Evolutionary conservation across 2,888 invertebrate genomes (phyloP).

Genomic region (Rhamphomyia laevipes): DNA sequence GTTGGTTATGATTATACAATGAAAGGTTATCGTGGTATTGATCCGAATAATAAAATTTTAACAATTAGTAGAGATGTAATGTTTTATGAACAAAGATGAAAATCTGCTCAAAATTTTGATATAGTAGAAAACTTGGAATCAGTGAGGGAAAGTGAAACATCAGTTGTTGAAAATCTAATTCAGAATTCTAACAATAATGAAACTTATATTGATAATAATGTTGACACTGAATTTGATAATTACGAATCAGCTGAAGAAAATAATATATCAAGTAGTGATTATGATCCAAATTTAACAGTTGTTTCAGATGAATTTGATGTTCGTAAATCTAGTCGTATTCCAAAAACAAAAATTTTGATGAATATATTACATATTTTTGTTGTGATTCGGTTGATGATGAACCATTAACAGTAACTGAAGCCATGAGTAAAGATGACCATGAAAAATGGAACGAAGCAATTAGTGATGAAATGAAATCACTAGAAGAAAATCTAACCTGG

Average conservation of each 20-base stretch:
- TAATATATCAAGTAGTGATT: too few species aligned
- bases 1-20: too few species aligned
- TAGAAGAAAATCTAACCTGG: not conserved
- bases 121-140: not conserved
- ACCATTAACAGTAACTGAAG: conserved; percentile 4
- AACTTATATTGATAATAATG: not conserved
- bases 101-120: not conserved
- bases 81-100: too few species aligned
- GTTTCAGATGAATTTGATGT: too few species aligned
- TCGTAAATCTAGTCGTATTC: not conserved
- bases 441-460: conserved; percentile 3
- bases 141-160: conserved; percentile 1
- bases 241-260: not conserved
- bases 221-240: not conserved
- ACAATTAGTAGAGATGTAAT: too few species aligned
- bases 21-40: too few species aligned
- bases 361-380: conserved; percentile 2
- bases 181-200: not conserved
- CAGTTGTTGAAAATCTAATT: not conserved
- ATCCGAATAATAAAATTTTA: too few species aligned
- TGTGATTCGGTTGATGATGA: conserved; percentile 1
- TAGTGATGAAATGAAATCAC: not conserved
- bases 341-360: conserved; percentile 3
- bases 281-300: too few species aligned
- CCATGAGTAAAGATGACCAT: conserved; percentile 1